phyloP scores from a whole-genome alignment of 2,888 invertebrate genomes.

The Luperina testacea region DNA sequence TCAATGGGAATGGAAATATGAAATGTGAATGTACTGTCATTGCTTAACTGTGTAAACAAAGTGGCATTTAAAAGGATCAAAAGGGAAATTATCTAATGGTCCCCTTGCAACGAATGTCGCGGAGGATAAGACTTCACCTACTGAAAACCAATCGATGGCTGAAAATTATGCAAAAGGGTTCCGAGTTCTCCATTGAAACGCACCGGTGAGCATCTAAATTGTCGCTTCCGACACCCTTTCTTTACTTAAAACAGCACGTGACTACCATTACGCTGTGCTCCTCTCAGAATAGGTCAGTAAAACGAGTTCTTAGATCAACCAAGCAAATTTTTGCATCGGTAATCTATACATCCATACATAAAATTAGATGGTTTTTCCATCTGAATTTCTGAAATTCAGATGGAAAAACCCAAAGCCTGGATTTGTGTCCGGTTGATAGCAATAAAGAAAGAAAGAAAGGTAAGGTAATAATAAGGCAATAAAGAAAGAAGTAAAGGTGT shows the following conservation, averaged over 20 bases:
- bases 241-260: constrained; percentile 23
- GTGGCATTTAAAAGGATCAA: neutral
- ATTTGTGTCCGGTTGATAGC: neutral
- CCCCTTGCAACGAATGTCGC: neutral
- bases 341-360: neutral
- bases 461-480: no score
- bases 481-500: no score
- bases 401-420: neutral
- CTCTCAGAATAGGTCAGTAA: neutral
- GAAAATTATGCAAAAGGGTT: constrained; percentile 38
- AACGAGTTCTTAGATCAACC: constrained; percentile 8
- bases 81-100: neutral
- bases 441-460: neutral
- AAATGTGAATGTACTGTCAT: neutral
- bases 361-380: neutral
- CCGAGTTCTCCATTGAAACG: constrained; percentile 18
- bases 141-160: neutral
- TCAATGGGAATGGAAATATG: constrained; percentile 28
- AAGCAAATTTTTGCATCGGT: constrained; percentile 14
- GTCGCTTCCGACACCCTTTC: constrained; percentile 5
- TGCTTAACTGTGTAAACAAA: constrained; percentile 10
- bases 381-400: neutral
- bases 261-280: neutral
- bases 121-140: neutral
- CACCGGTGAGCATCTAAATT: constrained; percentile 39